phyloP scores from a whole-genome alignment of 2,113 vertebrate species.

The Callaeas wilsoni region DNA sequence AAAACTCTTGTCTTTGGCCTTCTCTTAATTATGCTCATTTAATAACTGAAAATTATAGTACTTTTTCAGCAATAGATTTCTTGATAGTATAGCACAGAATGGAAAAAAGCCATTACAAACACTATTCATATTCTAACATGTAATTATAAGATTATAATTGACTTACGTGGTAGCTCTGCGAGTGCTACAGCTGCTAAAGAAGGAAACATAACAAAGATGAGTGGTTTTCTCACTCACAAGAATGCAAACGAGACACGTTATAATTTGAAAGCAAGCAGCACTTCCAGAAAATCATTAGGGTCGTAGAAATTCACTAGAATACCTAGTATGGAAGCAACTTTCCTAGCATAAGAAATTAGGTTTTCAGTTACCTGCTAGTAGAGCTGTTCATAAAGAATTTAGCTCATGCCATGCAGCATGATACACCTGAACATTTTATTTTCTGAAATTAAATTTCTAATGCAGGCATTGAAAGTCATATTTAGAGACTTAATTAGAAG shows the following conservation, averaged over 20 bases:
- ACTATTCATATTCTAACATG: background rate
- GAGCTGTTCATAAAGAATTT: background rate
- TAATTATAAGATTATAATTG: slow-evolving; percentile 28
- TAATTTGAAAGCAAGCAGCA: background rate
- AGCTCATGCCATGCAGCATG: background rate
- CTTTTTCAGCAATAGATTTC: background rate
- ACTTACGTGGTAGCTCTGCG: background rate
- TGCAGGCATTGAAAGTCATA: background rate
- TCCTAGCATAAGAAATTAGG: background rate
- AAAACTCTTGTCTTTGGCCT: background rate
- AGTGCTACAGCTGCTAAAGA: background rate
- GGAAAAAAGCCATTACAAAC: background rate
- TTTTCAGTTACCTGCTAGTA: background rate
- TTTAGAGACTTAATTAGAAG: background rate
- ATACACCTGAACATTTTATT: background rate
- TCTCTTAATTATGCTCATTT: slow-evolving; percentile 5
- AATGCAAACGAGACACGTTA: background rate
- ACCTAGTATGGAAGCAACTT: background rate
- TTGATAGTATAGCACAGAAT: background rate
- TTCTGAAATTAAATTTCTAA: background rate
- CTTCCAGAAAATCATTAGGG: background rate
- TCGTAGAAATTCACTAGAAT: background rate
- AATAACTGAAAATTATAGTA: slow-evolving; percentile 10
- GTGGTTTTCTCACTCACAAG: background rate
- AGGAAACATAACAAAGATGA: background rate